Conservation (phyloP, 2,888 invertebrate species). For the Drosophila limbata region DNA sequence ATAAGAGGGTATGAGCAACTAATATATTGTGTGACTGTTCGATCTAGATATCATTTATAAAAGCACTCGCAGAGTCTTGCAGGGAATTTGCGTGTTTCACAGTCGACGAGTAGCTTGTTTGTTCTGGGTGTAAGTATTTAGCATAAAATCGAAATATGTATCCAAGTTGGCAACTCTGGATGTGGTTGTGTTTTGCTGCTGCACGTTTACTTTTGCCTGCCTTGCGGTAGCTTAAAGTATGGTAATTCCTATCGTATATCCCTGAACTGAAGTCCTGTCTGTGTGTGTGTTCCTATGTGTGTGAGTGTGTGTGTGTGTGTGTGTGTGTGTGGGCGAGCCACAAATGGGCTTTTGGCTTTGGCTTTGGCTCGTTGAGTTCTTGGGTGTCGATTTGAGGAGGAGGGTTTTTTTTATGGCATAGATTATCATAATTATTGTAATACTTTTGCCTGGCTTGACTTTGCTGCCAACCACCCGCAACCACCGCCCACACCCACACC, state of each 20-base stretch:
- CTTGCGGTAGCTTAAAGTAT: conserved; percentile 78
- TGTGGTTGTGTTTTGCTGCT: conserved; percentile 42
- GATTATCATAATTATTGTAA: conserved; percentile 83
- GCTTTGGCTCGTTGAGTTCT: conserved; percentile 25
- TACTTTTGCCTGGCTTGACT: conserved; percentile 77
- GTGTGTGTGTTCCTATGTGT: no score
- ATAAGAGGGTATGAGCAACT: conserved; percentile 1
- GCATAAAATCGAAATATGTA: conserved; percentile 65
- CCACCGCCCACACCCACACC: conserved; percentile 16
- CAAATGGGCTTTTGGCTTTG: conserved; percentile 57
- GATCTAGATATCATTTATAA: background rate
- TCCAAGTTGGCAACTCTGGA: conserved; percentile 47
- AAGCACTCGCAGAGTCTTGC: background rate
- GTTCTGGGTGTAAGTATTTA: conserved; percentile 43
- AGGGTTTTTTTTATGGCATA: conserved; percentile 72
- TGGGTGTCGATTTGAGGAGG: conserved; percentile 55
- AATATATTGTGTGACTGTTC: background rate
- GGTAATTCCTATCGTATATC: conserved; percentile 67
- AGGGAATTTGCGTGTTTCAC: background rate
- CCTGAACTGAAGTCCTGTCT: conserved; percentile 19
- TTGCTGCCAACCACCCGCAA: conserved; percentile 59
- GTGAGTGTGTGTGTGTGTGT: conserved; percentile 8
- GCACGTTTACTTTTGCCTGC: conserved; percentile 39
- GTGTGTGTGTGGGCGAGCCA: conserved; percentile 49
- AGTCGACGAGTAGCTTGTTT: conserved; percentile 7